These are phyloP conservation scores for Antennarius striatus DNA, from an alignment of 2,113 vertebrate genomes.

Conservation along the genomic window DNA sequence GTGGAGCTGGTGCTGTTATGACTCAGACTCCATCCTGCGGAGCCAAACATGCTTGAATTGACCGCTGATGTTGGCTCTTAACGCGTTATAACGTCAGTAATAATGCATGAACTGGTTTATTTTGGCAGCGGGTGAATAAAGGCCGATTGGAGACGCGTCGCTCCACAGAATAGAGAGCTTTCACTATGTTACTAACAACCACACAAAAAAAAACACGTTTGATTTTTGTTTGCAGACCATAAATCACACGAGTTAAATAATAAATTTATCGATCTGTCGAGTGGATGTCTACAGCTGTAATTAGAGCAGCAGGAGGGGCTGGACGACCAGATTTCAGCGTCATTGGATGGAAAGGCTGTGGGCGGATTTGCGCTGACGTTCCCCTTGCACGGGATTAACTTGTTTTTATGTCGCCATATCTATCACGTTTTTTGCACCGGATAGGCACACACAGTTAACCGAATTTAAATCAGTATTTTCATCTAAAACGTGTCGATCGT, in stretches of 20 bases:
- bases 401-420: conserved; percentile 75
- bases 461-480: too few species aligned
- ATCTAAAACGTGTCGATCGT: background rate
- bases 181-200: too few species aligned
- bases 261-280: too few species aligned
- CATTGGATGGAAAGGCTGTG: conserved; percentile 54
- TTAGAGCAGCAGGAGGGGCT: conserved; percentile 47
- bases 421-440: conserved; percentile 17
- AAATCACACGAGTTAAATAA: background rate
- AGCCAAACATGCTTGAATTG: background rate
- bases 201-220: too few species aligned
- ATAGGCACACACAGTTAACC: background rate
- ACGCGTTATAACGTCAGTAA: conserved; percentile 15
- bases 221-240: background rate
- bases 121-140: conserved; percentile 16
- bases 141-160: background rate
- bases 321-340: background rate
- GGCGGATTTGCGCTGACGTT: conserved; percentile 66
- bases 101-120: conserved; percentile 40
- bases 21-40: too few species aligned
- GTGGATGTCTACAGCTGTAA: background rate
- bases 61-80: background rate
- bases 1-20: too few species aligned
- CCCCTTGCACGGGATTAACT: conserved; percentile 72
- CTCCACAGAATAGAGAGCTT: too few species aligned